Base-by-base conservation (phyloP, 2,797 vertebrate genomes). In the Halcyon chelicuti region DNA sequence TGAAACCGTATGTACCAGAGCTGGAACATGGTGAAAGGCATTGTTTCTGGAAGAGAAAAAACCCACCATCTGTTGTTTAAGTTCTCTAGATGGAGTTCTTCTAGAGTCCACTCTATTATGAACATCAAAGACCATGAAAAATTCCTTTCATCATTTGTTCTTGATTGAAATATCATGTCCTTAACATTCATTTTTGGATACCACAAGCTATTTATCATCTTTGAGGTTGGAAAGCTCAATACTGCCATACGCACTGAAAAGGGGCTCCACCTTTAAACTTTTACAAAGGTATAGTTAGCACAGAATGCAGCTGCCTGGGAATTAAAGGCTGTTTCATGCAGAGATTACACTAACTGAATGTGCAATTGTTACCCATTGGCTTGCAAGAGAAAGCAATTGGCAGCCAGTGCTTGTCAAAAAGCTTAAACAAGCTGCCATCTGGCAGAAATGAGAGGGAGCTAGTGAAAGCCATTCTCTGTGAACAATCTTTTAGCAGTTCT, bases 401-500 rank as follows among this genome's bases (percentile, higher is more conserved):
- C 92, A 94, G 84, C 44, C 71, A 77, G 33, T 61, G 39, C 73
- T 92, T 93, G 66, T 90, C 7, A 3, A 71, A 94, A 51, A 83
- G 66, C 33, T 79, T 81, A 90, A 81, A 66, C 60, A 72, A 70
- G 51, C 73, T 90, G 74, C 86, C 90, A 87, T 88, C 86, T 96
- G 96, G 74, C 88, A 93, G 78, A 89, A 91, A 79, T 80, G 29
- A 87, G 60, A 65, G 58, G 22, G 51, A 93, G 25, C 16, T 92
- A 67, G 21, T 93, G 52, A 82, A 94, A 94, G 81, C 89, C 35
- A 76, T 82, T 93, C 57, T 79, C 77, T 65, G 40, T 91, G n/a
- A 92, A 42, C 47, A 90, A 54, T 82, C 71, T 72, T 90, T 60
- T 62, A 76, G 67, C 60, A 87, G 21, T 60, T 89, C 68, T 74